Conservation (phyloP, 2,888 invertebrate species). For the Tenodera sinensis region DNA sequence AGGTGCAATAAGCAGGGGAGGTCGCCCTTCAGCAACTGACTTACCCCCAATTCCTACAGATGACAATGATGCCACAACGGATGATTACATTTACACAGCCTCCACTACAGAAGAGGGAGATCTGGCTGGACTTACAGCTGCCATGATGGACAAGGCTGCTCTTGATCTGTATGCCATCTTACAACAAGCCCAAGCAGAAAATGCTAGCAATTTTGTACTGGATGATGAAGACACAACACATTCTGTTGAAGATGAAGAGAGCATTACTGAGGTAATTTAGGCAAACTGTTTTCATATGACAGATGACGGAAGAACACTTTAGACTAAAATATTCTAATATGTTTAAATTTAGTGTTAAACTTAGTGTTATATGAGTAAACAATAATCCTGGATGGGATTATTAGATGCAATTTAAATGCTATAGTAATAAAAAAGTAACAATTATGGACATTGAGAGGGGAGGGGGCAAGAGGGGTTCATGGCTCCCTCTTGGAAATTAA, state of each 20-base stretch:
- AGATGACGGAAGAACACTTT: too few relatives aligned
- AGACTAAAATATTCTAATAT: too few relatives aligned
- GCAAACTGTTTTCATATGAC: not conserved
- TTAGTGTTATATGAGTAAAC: too few relatives aligned
- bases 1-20: not conserved
- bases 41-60: not conserved
- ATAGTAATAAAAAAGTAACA: too few relatives aligned
- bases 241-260: slow-evolving; percentile 45
- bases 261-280: not conserved
- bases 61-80: slow-evolving; percentile 41
- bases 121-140: slow-evolving; percentile 35
- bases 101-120: slow-evolving; percentile 41
- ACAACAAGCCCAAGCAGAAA: slow-evolving; percentile 59
- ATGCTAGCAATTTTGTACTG: slow-evolving; percentile 53
- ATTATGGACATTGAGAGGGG: too few relatives aligned
- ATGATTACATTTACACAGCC: slow-evolving; percentile 37
- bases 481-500: too few relatives aligned
- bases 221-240: slow-evolving; percentile 44
- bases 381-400: too few relatives aligned
- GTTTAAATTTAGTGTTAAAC: too few relatives aligned
- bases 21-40: slow-evolving; percentile 38
- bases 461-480: too few relatives aligned
- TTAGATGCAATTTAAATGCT: too few relatives aligned
- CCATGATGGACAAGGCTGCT: slow-evolving; percentile 77
- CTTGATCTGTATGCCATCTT: slow-evolving; percentile 78